A percentile compares a stretch with the other conserved stretches of the same genome.
These are phyloP conservation scores for Euborellia annulipes DNA, from an alignment of 1,140 invertebrate genomes.

Conservation along the genomic window DNA sequence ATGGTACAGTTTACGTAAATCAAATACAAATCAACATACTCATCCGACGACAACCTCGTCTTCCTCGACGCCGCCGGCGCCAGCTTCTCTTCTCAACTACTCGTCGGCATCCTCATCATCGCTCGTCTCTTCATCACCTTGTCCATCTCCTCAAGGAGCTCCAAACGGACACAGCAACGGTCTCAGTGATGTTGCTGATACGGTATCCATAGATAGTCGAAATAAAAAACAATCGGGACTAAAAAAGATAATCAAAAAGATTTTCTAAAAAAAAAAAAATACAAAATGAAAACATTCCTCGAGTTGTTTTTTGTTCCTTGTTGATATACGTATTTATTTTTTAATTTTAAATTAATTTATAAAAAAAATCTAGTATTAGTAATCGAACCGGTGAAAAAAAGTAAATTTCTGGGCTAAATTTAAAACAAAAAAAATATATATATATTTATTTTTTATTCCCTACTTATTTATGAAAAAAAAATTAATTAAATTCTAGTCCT, in stretches of 20 bases:
- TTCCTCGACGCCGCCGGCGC: background rate
- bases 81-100: slow-evolving; percentile 1
- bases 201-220: slow-evolving; percentile 24
- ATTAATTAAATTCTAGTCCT: too few relatives aligned
- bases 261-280: slow-evolving; percentile 33
- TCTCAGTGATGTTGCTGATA: slow-evolving; percentile 9
- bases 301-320: too few relatives aligned
- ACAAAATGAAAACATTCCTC: background rate
- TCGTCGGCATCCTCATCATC: slow-evolving; percentile 19
- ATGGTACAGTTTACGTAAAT: slow-evolving; percentile 19
- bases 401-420: too few relatives aligned
- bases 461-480: too few relatives aligned
- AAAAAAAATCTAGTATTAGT: too few relatives aligned
- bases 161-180: slow-evolving; percentile 8
- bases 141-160: slow-evolving; percentile 34
- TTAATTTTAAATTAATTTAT: too few relatives aligned
- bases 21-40: slow-evolving; percentile 13
- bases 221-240: slow-evolving; percentile 34
- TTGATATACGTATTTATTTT: too few relatives aligned
- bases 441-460: too few relatives aligned
- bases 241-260: slow-evolving; percentile 46
- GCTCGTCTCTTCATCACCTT: slow-evolving; percentile 27
- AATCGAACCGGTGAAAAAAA: too few relatives aligned
- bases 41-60: slow-evolving; percentile 9
- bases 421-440: too few relatives aligned